Evolutionary conservation across 2,888 invertebrate genomes (phyloP), one percentile per base, ranked within the genome.

Genomic region (Nephrotoma flavescens): DNA sequence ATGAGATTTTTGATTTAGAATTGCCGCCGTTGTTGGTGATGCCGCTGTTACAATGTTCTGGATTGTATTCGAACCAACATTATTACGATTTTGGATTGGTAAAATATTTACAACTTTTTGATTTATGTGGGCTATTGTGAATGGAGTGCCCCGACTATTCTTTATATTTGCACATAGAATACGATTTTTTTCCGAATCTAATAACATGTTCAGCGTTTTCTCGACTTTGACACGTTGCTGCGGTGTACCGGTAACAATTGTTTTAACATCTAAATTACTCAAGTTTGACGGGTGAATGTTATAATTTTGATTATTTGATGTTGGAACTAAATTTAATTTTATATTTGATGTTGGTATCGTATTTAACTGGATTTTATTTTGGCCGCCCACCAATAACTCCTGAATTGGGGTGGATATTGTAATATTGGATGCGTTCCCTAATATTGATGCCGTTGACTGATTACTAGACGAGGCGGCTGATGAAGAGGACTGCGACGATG

Each of bases 291-390:
- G 85, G 85, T 86, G 87, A 84, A 83, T 84, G 87, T 88, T 45
- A 86, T 88, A 89, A 12, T 89, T 89, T 87, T 89, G 89, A 7
- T 89, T 88, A 57, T 89, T 89, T 5, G 89, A 87, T 41, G 89
- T 89, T 87, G 91, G 90, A 4, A 92, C 90, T 87, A 92, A 90
- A 88, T 92, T 92, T 87, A 92, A 89, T 88, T 92, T 92, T 2
- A 92, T 89, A 89, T 91, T 91, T 41, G 91, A 89, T 87, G 90
- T 90, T 83, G 90, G 89, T 87, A 91, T 88, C 41, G 90, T 90
- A 88, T 91, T 91, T 87, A 90, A 91, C 87, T 91, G 91, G 2
- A 91, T 89, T 88, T 92, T 91, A 87, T 90, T 90, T 86, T 89
- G 89, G 86, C 86, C 86, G 3, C n/a, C 41, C 15, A 57, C 41